phyloP scores from a whole-genome alignment of 2,113 vertebrate genomes.

The Mustelus asterias region DNA sequence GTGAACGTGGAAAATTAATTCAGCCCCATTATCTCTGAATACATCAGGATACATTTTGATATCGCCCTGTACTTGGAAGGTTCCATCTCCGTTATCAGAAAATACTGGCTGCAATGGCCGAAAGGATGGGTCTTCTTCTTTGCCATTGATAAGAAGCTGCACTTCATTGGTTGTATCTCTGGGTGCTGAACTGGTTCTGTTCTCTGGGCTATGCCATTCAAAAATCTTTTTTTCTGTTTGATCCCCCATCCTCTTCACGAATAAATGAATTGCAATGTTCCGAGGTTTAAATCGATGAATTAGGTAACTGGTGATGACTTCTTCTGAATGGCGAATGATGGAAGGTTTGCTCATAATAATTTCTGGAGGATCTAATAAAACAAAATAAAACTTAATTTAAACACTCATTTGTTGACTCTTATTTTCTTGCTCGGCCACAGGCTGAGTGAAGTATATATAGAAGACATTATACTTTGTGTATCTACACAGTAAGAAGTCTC shows the following conservation, averaged over 20 bases:
- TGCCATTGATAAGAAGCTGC: background rate
- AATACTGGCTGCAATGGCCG: no score
- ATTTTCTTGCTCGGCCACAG: background rate
- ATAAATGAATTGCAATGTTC: background rate
- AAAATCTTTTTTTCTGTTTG: background rate
- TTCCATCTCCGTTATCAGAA: accelerated
- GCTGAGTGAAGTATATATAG: no score
- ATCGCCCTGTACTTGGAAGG: background rate
- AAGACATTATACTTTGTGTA: background rate
- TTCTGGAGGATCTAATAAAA: slow-evolving; percentile 4
- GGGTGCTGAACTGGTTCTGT: background rate
- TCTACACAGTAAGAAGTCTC: no score
- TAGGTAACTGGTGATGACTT: background rate
- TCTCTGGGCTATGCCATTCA: background rate
- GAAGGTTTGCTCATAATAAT: background rate
- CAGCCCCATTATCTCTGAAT: background rate
- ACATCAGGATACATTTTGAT: slow-evolving; percentile 19
- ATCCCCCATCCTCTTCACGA: background rate
- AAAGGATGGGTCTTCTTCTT: background rate
- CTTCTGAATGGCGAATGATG: background rate
- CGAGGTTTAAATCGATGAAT: background rate
- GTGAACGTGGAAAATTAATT: slow-evolving; percentile 10
- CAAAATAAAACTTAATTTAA: background rate
- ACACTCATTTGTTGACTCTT: no score
- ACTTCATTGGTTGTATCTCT: background rate